These are phyloP conservation scores for Drosophila sulfurigaster DNA, from an alignment of 1,140 invertebrate species.

Conservation along the genomic window DNA sequence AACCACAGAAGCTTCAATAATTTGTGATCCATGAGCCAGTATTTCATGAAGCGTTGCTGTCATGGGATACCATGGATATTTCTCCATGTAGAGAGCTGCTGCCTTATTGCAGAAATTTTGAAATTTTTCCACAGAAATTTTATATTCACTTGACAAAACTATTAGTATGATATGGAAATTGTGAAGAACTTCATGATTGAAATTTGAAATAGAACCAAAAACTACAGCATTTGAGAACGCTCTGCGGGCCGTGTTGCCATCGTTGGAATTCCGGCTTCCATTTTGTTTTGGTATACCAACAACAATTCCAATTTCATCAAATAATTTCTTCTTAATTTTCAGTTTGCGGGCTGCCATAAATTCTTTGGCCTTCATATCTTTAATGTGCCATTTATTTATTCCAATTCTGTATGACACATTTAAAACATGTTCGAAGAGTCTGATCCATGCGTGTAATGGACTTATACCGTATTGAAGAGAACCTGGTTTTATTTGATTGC, in stretches of 20 bases:
- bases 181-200: not conserved
- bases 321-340: not conserved
- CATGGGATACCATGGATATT: not conserved
- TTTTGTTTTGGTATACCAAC: constrained; percentile 1
- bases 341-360: too few species aligned
- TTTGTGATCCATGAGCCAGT: not conserved
- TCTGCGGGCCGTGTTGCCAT: constrained; percentile 9
- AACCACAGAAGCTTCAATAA: not conserved
- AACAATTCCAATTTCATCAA: not conserved
- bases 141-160: not conserved
- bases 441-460: constrained; percentile 29
- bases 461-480: constrained; percentile 20
- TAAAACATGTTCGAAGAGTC: constrained; percentile 27
- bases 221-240: not conserved
- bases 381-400: constrained; percentile 21
- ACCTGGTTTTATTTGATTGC: too few species aligned
- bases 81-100: not conserved
- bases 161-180: not conserved
- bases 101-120: not conserved
- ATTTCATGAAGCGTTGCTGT: not conserved
- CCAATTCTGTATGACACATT: constrained; percentile 20
- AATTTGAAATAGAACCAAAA: not conserved
- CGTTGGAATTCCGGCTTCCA: constrained; percentile 3
- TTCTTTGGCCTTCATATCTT: not conserved
- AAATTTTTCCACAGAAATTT: not conserved